Conservation (phyloP, 2,113 vertebrate species). For the Recurvirostra avosetta region DNA sequence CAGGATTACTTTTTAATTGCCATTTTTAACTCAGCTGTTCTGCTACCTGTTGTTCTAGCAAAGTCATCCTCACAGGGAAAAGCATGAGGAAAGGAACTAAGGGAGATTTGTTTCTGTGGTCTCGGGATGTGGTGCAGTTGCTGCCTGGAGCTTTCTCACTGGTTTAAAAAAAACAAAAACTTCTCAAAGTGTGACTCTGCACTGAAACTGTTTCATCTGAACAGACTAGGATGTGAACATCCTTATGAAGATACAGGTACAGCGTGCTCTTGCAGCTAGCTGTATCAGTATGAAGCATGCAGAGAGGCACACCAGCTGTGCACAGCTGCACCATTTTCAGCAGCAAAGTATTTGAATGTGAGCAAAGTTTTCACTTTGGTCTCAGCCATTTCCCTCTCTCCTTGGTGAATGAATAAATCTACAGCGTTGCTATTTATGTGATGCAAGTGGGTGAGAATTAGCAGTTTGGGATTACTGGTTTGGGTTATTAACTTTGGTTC, state of each 20-base stretch:
- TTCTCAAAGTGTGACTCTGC: rapidly evolving
- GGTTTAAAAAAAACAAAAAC: not conserved
- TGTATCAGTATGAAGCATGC: not conserved
- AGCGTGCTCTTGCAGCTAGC: not conserved
- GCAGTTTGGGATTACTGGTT: not conserved
- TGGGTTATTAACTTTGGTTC: not conserved
- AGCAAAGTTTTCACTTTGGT: not conserved
- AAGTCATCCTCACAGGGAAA: not conserved
- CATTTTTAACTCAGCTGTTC: not conserved
- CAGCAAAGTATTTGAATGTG: not conserved
- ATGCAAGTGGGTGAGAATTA: not conserved
- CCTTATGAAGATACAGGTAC: not conserved
- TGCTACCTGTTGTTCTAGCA: not conserved
- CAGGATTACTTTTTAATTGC: not conserved
- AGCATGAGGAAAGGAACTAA: not conserved
- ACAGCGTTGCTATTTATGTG: not conserved
- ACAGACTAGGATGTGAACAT: not conserved
- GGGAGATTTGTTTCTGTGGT: not conserved
- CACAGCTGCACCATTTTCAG: not conserved
- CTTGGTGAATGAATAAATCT: not conserved
- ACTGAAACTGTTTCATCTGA: not conserved
- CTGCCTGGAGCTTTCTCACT: not conserved
- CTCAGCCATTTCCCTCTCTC: not conserved
- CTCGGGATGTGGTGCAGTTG: not conserved
- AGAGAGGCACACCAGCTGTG: not conserved